Evolutionary conservation across 2,888 invertebrate genomes (phyloP), one percentile per base, ranked within the genome.

Genomic region (Clanis bilineata): DNA sequence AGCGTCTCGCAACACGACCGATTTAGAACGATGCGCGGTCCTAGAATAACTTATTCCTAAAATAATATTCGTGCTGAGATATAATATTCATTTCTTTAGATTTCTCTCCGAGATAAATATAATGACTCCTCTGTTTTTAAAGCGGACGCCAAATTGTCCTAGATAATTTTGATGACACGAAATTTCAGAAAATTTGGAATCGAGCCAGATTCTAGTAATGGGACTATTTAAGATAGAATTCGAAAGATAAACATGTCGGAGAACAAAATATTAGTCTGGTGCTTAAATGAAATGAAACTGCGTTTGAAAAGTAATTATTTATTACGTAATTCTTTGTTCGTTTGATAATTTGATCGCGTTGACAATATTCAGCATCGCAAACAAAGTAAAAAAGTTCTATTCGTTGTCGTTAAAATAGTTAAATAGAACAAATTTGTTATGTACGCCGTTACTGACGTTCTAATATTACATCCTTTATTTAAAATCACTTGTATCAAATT

Each of bases 161-260:
- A 87, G 82, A 89, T 90, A 83, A 88, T 86, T 85, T 85, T 86
- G 85, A 88, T 88, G 87, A 81, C 85, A 88, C 80, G 79, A 86
- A 84, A 86, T 84, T 72, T 82, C 76, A 80, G 73, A 74, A 77
- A 77, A 80, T 75, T 85, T 91, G 90, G 90, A 84, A 36, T 58
- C 36, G 18, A 59, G 87, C 90, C 90, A 77, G 81, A 80, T 18
- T 43, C 43, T 55, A 57, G 60, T 82, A 83, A 85, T 83, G 75
- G 81, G 74, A 78, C 78, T 80, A 56, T 59, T 56, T 55, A 55
- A 25, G 56, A 59, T 58, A 58, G 60, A 60, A 56, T 44, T 44
- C 45, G 38, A 59, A 45, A 55, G 44, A 58, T 60, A 62, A 61
- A 62, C 56, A 54, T 43, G 55, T 57, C 22, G 41, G 23, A 56